These are phyloP conservation scores for Arrhopalites spinosus DNA, from an alignment of 2,888 invertebrate species.

Conservation along the genomic window DNA sequence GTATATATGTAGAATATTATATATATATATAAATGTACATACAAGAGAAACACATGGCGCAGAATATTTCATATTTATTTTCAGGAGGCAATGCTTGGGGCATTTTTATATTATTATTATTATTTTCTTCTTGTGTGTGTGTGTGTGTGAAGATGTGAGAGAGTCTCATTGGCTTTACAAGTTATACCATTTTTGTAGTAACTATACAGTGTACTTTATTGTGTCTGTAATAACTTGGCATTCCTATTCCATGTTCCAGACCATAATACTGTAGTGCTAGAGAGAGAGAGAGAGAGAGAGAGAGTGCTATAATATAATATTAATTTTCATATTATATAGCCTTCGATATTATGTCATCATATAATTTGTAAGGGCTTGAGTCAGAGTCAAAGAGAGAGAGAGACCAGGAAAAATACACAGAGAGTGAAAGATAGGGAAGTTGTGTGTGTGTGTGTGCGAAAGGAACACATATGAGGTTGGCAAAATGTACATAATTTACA, in stretches of 20 bases:
- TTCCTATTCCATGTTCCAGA: neutral
- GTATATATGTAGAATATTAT: neutral
- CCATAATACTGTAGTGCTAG: neutral
- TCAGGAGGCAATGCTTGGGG: conserved; percentile 12
- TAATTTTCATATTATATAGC: no score
- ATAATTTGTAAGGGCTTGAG: neutral
- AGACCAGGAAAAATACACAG: conserved; percentile 1
- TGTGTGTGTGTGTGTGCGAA: conserved; percentile 33
- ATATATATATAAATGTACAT: no score
- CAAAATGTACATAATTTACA: conserved; percentile 44
- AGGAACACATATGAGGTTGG: conserved; percentile 39
- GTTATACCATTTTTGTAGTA: no score
- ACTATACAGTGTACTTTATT: no score
- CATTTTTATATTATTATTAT: conserved; percentile 8
- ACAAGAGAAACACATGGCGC: no score
- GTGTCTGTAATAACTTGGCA: neutral
- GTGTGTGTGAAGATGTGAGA: no score
- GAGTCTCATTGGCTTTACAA: no score
- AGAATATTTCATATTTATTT: conserved; percentile 8
- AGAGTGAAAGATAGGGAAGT: conserved; percentile 1
- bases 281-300: neutral
- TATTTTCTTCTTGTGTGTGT: neutral
- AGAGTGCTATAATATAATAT: neutral
- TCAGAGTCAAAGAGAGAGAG: conserved; percentile 17
- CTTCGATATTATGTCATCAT: no score